Evolutionary conservation across 2,888 invertebrate species (phyloP), one percentile per base, ranked within the genome.

Genomic region (Rugalucina vietnamica): DNA sequence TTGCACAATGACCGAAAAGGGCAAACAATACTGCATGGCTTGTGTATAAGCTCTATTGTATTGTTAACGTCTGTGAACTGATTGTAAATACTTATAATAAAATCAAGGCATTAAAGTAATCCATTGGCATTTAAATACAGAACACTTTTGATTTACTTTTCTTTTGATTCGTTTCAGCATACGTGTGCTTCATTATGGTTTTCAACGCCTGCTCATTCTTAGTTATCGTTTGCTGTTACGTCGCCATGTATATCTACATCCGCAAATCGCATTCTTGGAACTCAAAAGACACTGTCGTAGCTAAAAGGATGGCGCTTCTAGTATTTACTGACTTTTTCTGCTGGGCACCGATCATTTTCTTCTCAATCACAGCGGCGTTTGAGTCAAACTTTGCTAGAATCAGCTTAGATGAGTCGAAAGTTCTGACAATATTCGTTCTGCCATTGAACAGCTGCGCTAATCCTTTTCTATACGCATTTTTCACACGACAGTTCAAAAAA

Each of bases 261-360:
- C 96, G 98, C n/a, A 98, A 98, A 82, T 98, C 98, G 0, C 90
- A 97, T 76, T 98, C 98, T 0, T 99, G 99, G 99, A 99, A 99
- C 95, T 98, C 98, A 2, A 99, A 99, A 95, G 99, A 99, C 95
- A 98, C 98, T 14, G 96, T 98, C 77, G 98, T 99, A 91, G 99
- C 99, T 65, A 98, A 98, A 95, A 96, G 98, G 57, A 99, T 99
- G 99, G 98, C 99, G 0, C 95, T 99, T 65, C 96, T 99, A 80
- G 99, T 99, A 1, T 98, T 99, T 95, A 99, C 99, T 0, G 99
- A 99, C 95, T 98, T 99, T 93, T 96, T 99, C 71, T 99, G 99
- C 95, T 99, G 99, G 99, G 98, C 98, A 2, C 99, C 99, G 0
- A 98, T 99, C 87, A 98, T 99, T 0, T 98, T 99, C 95, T 98